phyloP scores from a whole-genome alignment of 2,797 vertebrate species.

The Lerista edwardsae region DNA sequence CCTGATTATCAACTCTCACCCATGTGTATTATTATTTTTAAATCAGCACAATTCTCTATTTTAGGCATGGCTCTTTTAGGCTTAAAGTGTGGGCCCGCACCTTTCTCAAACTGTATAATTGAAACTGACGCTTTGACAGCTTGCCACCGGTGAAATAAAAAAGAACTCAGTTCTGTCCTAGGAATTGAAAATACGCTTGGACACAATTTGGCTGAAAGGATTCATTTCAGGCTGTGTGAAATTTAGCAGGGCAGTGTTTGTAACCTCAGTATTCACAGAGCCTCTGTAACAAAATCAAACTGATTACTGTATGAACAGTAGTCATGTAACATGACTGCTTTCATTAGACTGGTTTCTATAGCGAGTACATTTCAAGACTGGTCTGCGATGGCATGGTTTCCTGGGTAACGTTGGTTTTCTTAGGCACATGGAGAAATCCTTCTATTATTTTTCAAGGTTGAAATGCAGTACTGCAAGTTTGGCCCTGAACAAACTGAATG shows the following conservation, averaged over 20 bases:
- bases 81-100: not conserved
- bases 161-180: conserved; percentile 23
- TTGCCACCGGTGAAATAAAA: conserved; percentile 34
- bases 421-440: not conserved
- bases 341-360: conserved; percentile 27
- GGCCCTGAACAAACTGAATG: not conserved
- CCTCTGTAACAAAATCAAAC: conserved; percentile 14
- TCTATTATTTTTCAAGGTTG: conserved; percentile 2
- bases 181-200: conserved; percentile 41
- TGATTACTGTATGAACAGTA: not conserved
- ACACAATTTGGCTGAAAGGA: conserved; percentile 18
- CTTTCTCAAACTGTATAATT: conserved; percentile 27
- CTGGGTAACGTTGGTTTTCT: not conserved
- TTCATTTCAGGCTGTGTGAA: conserved; percentile 7
- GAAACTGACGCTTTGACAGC: conserved; percentile 13
- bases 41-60: rapidly evolving
- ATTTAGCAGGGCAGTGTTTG: conserved; percentile 19
- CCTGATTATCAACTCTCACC: not conserved
- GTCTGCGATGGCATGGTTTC: conserved; percentile 11
- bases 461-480: not conserved
- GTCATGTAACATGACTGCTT: not conserved
- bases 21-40: not conserved
- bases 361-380: not conserved
- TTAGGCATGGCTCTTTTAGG: not conserved
- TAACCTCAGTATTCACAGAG: conserved; percentile 15